Percentiles rank a stretch among this genome's conserved stretches.
Evolutionary conservation across 2,113 vertebrate genomes (phyloP).

Genomic region (Rhombomys opimus): DNA sequence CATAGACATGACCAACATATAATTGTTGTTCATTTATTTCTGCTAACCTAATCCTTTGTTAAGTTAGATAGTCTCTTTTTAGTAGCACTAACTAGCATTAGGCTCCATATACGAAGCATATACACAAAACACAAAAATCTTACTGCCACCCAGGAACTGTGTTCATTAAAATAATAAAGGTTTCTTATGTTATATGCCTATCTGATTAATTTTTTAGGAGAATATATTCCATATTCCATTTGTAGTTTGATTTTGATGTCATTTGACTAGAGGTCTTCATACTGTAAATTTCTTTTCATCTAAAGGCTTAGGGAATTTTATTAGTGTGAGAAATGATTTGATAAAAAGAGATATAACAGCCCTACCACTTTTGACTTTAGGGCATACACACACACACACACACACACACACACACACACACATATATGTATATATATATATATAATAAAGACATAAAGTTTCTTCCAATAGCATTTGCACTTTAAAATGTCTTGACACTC

Average conservation of each 20-base stretch:
- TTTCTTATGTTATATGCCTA: background rate
- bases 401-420: background rate
- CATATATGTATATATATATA: too few relatives aligned
- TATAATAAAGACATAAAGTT: background rate
- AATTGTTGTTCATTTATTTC: background rate
- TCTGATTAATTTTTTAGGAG: slow-evolving; percentile 16
- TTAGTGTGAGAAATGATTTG: background rate
- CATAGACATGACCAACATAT: background rate
- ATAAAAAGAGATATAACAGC: background rate
- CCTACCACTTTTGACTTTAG: background rate
- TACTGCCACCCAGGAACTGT: background rate
- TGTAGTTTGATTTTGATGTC: background rate
- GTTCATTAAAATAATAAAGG: background rate
- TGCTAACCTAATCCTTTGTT: fast-evolving
- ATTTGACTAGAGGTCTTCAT: background rate
- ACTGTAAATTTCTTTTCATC: background rate
- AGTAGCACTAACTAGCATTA: background rate
- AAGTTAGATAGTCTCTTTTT: background rate
- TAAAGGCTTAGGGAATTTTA: background rate
- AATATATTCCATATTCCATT: background rate
- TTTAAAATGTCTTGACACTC: background rate
- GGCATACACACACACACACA: background rate
- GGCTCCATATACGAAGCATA: too few relatives aligned
- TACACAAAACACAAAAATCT: background rate
- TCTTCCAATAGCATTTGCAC: background rate